Conservation (phyloP, 2,797 vertebrate genomes). For the Helicolenus hilgendorfi region DNA sequence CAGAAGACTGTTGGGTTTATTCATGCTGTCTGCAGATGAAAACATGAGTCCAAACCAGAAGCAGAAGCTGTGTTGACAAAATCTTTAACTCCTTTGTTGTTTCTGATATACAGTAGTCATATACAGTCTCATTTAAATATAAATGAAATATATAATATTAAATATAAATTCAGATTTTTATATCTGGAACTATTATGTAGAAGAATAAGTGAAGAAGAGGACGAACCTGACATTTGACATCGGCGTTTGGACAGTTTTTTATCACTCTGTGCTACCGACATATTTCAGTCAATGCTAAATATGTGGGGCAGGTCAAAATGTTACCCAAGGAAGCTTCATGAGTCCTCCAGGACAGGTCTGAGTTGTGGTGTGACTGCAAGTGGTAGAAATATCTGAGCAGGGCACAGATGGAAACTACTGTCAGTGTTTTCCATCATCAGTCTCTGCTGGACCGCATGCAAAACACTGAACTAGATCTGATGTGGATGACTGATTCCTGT, state of each 20-base stretch:
- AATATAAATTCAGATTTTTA: background rate
- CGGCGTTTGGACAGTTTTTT: background rate
- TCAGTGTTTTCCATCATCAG: conserved; percentile 48
- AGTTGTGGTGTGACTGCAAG: background rate
- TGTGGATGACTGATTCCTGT: conserved; percentile 52
- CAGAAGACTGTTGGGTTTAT: background rate
- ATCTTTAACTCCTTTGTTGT: background rate
- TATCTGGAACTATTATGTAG: background rate
- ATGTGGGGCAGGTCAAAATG: background rate
- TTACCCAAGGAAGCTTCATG: background rate
- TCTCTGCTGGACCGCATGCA: conserved; percentile 32
- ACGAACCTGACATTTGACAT: background rate
- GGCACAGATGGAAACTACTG: conserved; percentile 43
- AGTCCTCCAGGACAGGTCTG: background rate
- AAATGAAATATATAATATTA: too few species aligned
- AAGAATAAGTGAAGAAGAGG: background rate
- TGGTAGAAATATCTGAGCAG: conserved; percentile 11
- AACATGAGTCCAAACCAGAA: background rate
- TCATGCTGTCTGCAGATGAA: background rate
- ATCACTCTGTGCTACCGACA: background rate
- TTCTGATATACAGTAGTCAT: background rate
- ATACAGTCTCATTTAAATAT: background rate
- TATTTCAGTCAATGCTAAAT: background rate
- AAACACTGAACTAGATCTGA: conserved; percentile 27
- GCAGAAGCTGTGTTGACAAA: background rate